These are phyloP conservation scores for Agrochola lota DNA, from an alignment of 2,888 invertebrate genomes.

Conservation along the genomic window DNA sequence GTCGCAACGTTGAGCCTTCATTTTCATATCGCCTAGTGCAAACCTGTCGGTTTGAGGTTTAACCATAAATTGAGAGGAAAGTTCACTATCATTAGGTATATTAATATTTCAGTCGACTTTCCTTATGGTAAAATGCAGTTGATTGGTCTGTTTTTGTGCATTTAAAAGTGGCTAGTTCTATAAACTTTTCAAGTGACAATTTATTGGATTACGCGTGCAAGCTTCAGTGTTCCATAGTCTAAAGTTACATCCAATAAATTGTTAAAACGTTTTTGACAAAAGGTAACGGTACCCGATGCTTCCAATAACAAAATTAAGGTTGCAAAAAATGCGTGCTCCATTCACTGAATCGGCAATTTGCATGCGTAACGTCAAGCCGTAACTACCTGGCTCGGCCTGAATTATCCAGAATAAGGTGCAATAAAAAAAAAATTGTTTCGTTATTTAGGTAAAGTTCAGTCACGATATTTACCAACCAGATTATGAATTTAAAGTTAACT, in stretches of 20 bases:
- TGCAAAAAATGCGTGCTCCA: constrained; percentile 71
- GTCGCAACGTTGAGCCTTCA: constrained; percentile 50
- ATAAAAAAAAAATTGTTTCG: no score
- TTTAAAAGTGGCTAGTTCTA: background rate
- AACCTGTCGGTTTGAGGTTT: constrained; percentile 54
- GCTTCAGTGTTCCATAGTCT: constrained; percentile 17
- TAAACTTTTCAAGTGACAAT: background rate
- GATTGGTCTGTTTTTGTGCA: background rate
- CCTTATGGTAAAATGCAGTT: background rate
- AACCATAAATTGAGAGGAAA: constrained; percentile 36
- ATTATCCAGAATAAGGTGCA: constrained; percentile 80
- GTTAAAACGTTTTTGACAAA: constrained; percentile 52
- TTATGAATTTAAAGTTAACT: constrained; percentile 33
- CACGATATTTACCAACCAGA: constrained; percentile 50
- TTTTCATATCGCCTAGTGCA: constrained; percentile 52
- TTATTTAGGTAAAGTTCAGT: constrained; percentile 69
- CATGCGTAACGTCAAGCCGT: constrained; percentile 81
- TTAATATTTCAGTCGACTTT: background rate
- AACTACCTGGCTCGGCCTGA: constrained; percentile 77
- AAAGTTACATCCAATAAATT: constrained; percentile 48
- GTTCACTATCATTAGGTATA: background rate
- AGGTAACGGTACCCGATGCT: constrained; percentile 67
- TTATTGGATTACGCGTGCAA: background rate
- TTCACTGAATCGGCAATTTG: constrained; percentile 80
- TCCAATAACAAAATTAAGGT: constrained; percentile 79